phyloP scores from a whole-genome alignment of 2,113 vertebrate species.

The Caretta caretta region DNA sequence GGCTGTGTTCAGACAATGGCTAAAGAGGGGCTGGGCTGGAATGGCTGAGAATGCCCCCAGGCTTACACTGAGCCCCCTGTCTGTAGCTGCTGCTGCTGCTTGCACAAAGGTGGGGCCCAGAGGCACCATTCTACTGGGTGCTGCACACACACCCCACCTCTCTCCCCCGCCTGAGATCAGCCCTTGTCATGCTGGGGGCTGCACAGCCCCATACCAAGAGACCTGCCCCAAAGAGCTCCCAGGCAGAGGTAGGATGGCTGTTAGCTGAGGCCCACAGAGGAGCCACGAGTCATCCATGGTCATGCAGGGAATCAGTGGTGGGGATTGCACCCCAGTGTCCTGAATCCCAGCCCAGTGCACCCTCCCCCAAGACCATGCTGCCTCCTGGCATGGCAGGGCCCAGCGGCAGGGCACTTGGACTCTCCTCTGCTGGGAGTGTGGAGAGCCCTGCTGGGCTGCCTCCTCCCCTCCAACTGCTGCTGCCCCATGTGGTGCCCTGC shows the following conservation, averaged over 20 bases:
- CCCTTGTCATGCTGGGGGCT: background rate
- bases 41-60: background rate
- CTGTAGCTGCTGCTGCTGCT: background rate
- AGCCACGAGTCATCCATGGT: background rate
- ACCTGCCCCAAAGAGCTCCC: background rate
- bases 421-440: background rate
- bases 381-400: background rate
- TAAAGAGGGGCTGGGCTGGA: background rate
- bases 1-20: background rate
- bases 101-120: background rate
- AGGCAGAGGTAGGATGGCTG: background rate
- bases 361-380: background rate
- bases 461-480: background rate
- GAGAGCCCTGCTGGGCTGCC: background rate
- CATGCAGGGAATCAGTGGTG: background rate
- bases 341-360: background rate
- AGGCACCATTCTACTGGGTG: background rate
- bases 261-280: background rate
- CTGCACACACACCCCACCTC: background rate
- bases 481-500: background rate
- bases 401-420: background rate
- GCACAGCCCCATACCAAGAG: background rate
- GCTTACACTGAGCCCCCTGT: background rate
- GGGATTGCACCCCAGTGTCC: background rate
- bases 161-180: background rate